These are phyloP conservation scores for Miltochrista miniata DNA, from an alignment of 2,888 invertebrate genomes.

Conservation along the genomic window DNA sequence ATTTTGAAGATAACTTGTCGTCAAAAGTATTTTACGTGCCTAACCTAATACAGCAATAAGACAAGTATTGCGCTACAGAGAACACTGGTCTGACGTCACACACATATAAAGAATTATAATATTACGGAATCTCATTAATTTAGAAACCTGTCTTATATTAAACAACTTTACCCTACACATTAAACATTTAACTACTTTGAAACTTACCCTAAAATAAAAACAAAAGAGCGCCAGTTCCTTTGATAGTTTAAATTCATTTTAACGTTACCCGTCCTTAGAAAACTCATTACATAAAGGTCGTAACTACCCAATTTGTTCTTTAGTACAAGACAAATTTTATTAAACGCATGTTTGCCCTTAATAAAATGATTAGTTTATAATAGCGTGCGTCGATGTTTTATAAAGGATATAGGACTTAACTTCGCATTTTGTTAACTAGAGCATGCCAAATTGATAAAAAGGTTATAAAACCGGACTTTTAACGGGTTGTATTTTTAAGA, in stretches of 20 bases:
- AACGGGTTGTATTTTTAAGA: too few relatives aligned
- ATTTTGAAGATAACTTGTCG: too few relatives aligned
- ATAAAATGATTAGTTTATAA: constrained; percentile 9
- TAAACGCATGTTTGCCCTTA: constrained; percentile 9
- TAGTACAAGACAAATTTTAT: constrained; percentile 13
- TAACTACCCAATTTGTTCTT: constrained; percentile 11
- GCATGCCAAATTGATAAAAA: neutral
- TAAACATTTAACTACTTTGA: too few relatives aligned
- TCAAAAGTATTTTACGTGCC: too few relatives aligned
- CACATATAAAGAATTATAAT: too few relatives aligned
- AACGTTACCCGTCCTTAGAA: neutral
- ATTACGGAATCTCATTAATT: too few relatives aligned
- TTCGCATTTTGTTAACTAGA: neutral
- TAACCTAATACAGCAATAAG: too few relatives aligned
- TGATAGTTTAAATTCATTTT: neutral
- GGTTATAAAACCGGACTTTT: neutral
- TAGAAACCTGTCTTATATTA: too few relatives aligned
- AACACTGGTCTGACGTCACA: too few relatives aligned
- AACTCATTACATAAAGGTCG: neutral
- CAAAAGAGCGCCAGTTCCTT: neutral
- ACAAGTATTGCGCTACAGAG: too few relatives aligned
- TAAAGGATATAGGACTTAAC: neutral
- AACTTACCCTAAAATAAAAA: neutral
- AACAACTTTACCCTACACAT: too few relatives aligned
- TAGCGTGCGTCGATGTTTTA: neutral